These are phyloP conservation scores for Platichthys flesus DNA, from an alignment of 2,113 vertebrate species.

Conservation along the genomic window DNA sequence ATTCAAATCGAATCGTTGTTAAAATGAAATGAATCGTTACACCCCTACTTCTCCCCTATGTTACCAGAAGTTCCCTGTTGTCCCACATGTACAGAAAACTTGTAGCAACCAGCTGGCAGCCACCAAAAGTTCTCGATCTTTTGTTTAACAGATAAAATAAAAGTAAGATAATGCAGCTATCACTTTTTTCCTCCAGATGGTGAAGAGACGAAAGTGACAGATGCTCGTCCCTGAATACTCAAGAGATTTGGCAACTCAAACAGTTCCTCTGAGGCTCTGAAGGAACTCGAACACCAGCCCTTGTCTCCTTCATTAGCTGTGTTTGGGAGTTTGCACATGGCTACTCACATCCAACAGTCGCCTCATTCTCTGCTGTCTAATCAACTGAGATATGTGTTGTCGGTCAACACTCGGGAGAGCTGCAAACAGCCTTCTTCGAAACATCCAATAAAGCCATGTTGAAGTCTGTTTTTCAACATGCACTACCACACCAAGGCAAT, in stretches of 20 bases:
- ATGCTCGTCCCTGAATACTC: conserved; percentile 56
- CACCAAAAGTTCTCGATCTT: conserved; percentile 4
- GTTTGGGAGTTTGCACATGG: conserved; percentile 63
- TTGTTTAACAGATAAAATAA: conserved; percentile 1
- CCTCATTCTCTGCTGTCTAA: conserved; percentile 32
- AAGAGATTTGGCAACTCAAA: conserved; percentile 33
- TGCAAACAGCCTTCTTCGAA: not conserved
- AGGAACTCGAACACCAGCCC: conserved; percentile 30
- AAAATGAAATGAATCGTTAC: no score
- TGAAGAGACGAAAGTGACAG: conserved; percentile 62
- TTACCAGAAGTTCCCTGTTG: not conserved
- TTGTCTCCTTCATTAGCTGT: conserved; percentile 61
- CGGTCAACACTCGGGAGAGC: conserved; percentile 13
- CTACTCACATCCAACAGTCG: conserved; percentile 44
- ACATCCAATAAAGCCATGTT: not conserved
- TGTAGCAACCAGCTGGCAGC: conserved; percentile 14
- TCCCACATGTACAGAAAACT: not conserved
- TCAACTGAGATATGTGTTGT: conserved; percentile 38
- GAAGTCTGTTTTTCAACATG: not conserved
- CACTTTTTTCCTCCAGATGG: conserved; percentile 59
- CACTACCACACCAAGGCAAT: no score
- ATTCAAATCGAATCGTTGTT: no score
- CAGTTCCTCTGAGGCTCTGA: conserved; percentile 43
- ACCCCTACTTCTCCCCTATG: not conserved
- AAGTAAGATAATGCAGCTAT: conserved; percentile 7